phyloP scores from a whole-genome alignment of 2,113 vertebrate genomes.

The Bufo gargarizans region DNA sequence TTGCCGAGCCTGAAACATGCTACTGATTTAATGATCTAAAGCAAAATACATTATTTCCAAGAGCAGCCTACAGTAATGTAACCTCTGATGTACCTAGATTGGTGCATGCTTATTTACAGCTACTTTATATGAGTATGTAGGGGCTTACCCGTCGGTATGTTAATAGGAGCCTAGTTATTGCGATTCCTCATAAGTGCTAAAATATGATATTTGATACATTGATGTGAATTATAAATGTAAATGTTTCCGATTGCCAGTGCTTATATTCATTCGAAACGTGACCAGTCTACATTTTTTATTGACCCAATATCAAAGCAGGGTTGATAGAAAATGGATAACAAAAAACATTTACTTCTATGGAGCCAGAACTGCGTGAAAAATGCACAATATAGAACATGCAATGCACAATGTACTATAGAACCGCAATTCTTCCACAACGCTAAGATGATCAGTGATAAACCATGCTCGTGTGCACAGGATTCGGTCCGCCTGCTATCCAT shows the following conservation, averaged over 20 bases:
- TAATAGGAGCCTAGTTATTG: neutral
- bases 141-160: neutral
- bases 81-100: slow-evolving; percentile 35
- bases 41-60: slow-evolving; percentile 52
- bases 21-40: slow-evolving; percentile 57
- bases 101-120: slow-evolving; percentile 10
- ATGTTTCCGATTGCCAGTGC: neutral
- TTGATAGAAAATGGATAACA: too few species aligned
- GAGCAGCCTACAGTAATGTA: slow-evolving; percentile 38
- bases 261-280: neutral
- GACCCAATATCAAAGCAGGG: neutral
- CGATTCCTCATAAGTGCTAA: neutral
- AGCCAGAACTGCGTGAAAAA: too few species aligned
- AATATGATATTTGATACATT: neutral
- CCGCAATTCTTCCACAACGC: too few species aligned
- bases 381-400: too few species aligned
- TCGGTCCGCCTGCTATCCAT: too few species aligned
- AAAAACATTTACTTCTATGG: too few species aligned
- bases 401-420: too few species aligned
- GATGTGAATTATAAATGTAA: neutral
- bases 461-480: too few species aligned
- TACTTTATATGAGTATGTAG: neutral
- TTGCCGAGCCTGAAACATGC: slow-evolving; percentile 49
- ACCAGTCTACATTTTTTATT: neutral
- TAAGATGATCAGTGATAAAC: too few species aligned